These are phyloP conservation scores for Papio anubis DNA, from an alignment of 2,113 vertebrate genomes.

Conservation along the genomic window DNA sequence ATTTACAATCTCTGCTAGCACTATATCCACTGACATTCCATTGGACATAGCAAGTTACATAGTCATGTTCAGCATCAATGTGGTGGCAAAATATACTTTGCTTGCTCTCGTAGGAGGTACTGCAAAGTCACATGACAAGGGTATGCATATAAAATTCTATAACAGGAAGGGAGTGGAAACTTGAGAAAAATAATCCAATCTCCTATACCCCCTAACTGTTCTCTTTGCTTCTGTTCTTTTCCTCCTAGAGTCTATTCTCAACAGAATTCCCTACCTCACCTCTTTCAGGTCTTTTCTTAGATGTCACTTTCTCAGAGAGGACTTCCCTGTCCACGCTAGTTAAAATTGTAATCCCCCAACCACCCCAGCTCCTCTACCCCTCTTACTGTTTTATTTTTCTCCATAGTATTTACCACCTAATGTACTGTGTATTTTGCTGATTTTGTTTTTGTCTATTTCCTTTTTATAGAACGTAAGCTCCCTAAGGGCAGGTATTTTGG, in stretches of 20 bases:
- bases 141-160: neutral
- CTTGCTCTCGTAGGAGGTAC: neutral
- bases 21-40: slow-evolving; percentile 35
- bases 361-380: neutral
- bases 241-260: neutral
- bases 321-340: neutral
- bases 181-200: neutral
- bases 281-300: slow-evolving; percentile 2
- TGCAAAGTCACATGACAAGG: neutral
- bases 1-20: slow-evolving; percentile 43
- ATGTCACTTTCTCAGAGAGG: slow-evolving; percentile 15
- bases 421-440: neutral
- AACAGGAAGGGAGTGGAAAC: neutral
- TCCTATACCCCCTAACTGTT: neutral
- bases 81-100: slow-evolving; percentile 3
- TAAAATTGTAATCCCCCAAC: neutral
- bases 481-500: neutral
- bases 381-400: slow-evolving; percentile 10
- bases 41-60: neutral
- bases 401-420: neutral
- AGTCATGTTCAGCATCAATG: neutral
- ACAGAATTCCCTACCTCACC: neutral
- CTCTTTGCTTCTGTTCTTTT: slow-evolving; percentile 8
- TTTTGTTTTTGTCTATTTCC: slow-evolving; percentile 13
- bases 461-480: neutral